Evolutionary conservation across 2,797 vertebrate genomes (phyloP).

Genomic region (Anisognathus igniventris): DNA sequence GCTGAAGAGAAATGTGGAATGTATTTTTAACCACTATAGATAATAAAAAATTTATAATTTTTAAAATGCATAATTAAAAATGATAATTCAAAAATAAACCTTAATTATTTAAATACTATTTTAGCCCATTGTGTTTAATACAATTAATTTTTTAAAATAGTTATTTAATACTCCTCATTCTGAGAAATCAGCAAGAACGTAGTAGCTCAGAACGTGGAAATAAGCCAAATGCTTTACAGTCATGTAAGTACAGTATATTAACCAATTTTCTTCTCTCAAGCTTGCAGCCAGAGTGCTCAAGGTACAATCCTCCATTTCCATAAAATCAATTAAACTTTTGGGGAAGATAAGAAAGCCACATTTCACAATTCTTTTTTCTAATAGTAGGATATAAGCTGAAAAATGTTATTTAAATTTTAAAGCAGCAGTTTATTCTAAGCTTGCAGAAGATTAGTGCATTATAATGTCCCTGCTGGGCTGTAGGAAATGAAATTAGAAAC

Average conservation of each 20-base stretch:
- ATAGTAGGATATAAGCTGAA: not conserved
- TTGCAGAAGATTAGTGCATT: not conserved
- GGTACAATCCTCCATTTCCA: slow-evolving; percentile 30
- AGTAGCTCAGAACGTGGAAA: not conserved
- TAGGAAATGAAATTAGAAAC: not conserved
- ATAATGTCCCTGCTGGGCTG: not conserved
- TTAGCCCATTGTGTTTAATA: not conserved
- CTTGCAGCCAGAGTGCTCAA: not conserved
- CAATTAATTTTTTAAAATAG: not conserved
- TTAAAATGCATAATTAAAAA: not conserved
- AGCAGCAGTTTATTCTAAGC: not conserved
- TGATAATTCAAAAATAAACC: not conserved
- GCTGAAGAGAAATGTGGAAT: not conserved
- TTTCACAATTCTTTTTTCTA: not conserved
- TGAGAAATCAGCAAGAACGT: not conserved
- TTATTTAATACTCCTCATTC: not conserved
- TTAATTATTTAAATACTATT: not conserved
- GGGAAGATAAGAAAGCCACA: not conserved
- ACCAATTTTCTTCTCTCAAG: not conserved
- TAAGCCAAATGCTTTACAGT: not conserved
- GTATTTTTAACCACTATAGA: not conserved
- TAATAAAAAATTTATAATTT: not conserved
- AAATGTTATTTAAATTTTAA: slow-evolving; percentile 20
- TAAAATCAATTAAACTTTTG: slow-evolving; percentile 46
- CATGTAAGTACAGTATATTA: not conserved